phyloP scores from a whole-genome alignment of 1,140 invertebrate genomes.

The Schlechtendalia chinensis region DNA sequence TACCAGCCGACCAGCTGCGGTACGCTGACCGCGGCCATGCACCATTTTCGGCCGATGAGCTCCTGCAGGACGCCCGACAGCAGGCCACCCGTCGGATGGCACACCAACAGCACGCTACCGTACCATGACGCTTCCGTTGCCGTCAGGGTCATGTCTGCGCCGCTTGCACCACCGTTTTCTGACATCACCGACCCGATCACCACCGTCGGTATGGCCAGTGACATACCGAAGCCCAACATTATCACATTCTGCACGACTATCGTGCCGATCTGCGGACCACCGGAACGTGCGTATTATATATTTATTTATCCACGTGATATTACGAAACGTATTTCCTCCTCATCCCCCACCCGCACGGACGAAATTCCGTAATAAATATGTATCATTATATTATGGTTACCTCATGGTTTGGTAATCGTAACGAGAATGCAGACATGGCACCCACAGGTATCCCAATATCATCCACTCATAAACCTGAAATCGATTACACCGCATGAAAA shows the following conservation, averaged over 20 bases:
- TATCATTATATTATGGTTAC: too few relatives aligned
- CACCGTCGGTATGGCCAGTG: constrained; percentile 49
- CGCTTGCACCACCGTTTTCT: constrained; percentile 37
- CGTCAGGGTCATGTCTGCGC: constrained; percentile 52
- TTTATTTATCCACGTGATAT: too few relatives aligned
- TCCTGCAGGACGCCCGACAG: constrained; percentile 52
- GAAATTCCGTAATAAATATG: too few relatives aligned
- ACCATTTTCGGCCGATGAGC: constrained; percentile 51
- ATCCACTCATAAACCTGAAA: too few relatives aligned
- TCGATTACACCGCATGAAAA: too few relatives aligned
- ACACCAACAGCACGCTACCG: constrained; percentile 50
- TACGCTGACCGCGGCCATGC: constrained; percentile 52
- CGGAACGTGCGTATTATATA: neutral
- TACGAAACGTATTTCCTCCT: too few relatives aligned
- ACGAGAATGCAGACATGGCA: too few relatives aligned
- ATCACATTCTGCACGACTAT: constrained; percentile 48
- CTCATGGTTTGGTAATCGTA: too few relatives aligned
- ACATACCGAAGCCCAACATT: constrained; percentile 48
- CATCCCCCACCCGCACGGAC: too few relatives aligned
- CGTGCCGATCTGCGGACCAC: constrained; percentile 14
- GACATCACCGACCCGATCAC: constrained; percentile 38
- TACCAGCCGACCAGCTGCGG: constrained; percentile 52
- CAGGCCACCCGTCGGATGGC: constrained; percentile 52
- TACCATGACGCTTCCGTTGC: constrained; percentile 47
- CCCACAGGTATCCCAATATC: too few relatives aligned